A percentile compares a stretch with the other conserved stretches of the same genome.
phyloP scores from a whole-genome alignment of 2,888 invertebrate species.

The Baccha elongata region DNA sequence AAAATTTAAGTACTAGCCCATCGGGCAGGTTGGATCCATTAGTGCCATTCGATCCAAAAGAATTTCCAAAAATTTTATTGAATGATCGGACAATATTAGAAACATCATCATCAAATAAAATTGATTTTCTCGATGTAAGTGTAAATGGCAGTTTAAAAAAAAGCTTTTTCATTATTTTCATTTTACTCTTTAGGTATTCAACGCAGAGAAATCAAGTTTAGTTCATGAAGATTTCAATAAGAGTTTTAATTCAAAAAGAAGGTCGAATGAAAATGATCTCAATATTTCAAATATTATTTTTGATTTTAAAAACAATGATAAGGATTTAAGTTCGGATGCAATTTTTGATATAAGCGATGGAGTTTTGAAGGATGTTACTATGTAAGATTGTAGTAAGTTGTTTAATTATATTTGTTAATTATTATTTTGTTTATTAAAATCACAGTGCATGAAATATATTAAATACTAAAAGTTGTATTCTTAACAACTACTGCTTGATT shows the following conservation, averaged over 20 bases:
- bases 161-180: background rate
- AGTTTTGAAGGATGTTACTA: constrained; percentile 76
- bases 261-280: constrained; percentile 34
- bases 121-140: constrained; percentile 26
- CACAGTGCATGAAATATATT: no score
- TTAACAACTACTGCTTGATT: no score
- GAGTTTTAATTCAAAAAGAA: constrained; percentile 3
- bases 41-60: constrained; percentile 70
- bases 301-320: constrained; percentile 5
- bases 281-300: constrained; percentile 36
- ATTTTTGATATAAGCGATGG: constrained; percentile 77
- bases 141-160: background rate
- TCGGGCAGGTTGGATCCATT: constrained; percentile 80
- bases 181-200: constrained; percentile 5
- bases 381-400: constrained; percentile 52
- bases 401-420: no score
- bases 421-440: no score
- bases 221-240: constrained; percentile 22
- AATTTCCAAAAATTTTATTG: constrained; percentile 54
- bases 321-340: constrained; percentile 67
- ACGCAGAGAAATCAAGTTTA: constrained; percentile 17
- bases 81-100: constrained; percentile 55
- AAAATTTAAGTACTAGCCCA: constrained; percentile 80
- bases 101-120: background rate
- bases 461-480: no score